Evolutionary conservation across 2,888 invertebrate species (phyloP).

Genomic region (Exephanes ischioxanthus): DNA sequence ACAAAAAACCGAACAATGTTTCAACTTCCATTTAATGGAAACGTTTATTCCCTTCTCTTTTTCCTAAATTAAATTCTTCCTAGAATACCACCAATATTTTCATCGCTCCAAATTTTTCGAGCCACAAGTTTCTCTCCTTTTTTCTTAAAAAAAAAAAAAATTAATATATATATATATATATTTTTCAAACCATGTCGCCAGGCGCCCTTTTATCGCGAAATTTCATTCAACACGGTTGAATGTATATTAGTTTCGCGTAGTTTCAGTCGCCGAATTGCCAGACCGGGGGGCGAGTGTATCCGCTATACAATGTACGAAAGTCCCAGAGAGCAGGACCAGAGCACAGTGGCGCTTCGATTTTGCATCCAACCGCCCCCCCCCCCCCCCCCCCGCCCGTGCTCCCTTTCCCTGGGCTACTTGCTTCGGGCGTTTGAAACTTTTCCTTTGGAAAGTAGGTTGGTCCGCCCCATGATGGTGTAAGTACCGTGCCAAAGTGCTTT

Average conservation of each 20-base stretch:
- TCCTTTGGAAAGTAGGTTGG: conserved; percentile 38
- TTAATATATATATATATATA: too few species aligned
- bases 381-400: neutral
- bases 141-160: too few species aligned
- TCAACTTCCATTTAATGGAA: neutral
- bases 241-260: conserved; percentile 53
- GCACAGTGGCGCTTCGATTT: neutral
- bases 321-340: conserved; percentile 24
- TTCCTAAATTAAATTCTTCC: neutral
- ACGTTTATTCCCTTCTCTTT: neutral
- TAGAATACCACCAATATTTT: neutral
- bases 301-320: conserved; percentile 34
- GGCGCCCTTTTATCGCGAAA: conserved; percentile 38
- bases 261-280: conserved; percentile 32
- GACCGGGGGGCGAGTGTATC: conserved; percentile 2
- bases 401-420: conserved; percentile 27
- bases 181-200: neutral
- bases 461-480: conserved; percentile 41
- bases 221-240: conserved; percentile 49
- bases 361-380: neutral
- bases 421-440: conserved; percentile 60
- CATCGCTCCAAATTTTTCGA: neutral
- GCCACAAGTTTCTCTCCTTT: neutral
- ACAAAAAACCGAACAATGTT: neutral
- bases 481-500: conserved; percentile 51